These are phyloP conservation scores for Chitala chitala DNA, from an alignment of 2,113 vertebrate genomes.

Conservation along the genomic window DNA sequence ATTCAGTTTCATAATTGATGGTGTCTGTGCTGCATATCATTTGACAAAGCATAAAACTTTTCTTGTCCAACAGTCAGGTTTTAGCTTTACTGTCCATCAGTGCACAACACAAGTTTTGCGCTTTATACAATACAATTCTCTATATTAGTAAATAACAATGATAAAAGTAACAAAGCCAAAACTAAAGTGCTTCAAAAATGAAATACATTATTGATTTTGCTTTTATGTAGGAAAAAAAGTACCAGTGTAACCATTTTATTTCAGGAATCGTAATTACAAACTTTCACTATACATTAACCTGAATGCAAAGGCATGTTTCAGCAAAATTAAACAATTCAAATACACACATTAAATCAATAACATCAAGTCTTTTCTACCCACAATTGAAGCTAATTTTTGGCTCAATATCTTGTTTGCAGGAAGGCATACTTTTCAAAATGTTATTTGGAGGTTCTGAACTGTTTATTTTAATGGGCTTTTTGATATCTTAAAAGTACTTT, in stretches of 20 bases:
- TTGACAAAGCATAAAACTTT: too few relatives aligned
- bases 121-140: neutral
- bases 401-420: neutral
- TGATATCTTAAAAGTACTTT: neutral
- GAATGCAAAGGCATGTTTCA: constrained; percentile 7
- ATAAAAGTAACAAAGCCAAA: neutral
- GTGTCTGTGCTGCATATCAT: neutral
- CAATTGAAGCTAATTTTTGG: constrained; percentile 11
- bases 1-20: neutral
- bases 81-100: neutral
- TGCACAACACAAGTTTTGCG: neutral
- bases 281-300: neutral
- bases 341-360: constrained; percentile 5
- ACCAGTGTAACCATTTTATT: neutral
- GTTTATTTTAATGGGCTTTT: neutral
- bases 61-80: too few relatives aligned
- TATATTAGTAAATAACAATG: neutral
- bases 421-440: neutral
- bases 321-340: constrained; percentile 20
- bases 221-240: neutral
- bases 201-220: neutral
- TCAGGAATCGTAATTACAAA: constrained; percentile 18
- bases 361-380: neutral
- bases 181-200: neutral
- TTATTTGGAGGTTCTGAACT: neutral